A percentile compares a stretch with the other conserved stretches of the same genome.
phyloP scores from a whole-genome alignment of 2,888 invertebrate genomes.

The Elmis aenea region DNA sequence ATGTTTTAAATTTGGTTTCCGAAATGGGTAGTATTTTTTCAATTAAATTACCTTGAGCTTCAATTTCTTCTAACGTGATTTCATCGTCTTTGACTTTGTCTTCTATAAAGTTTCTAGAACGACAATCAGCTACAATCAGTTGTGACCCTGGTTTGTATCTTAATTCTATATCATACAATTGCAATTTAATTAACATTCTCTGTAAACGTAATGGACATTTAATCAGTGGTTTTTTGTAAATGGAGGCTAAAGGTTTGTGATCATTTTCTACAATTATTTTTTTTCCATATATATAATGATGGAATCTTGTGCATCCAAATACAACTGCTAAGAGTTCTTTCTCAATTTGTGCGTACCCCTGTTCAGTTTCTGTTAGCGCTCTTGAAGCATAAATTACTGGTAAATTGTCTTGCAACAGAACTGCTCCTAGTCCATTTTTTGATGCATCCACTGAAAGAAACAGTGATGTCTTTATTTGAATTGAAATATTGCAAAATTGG shows the following conservation, averaged over 20 bases:
- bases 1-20: no score
- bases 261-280: conserved; percentile 21
- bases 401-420: conserved; percentile 33
- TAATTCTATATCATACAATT: conserved; percentile 12
- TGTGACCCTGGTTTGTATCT: conserved; percentile 16
- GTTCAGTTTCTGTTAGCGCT: conserved; percentile 28
- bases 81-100: no score
- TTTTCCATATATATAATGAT: conserved; percentile 34
- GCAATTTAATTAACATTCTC: conserved; percentile 6
- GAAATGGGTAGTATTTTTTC: no score
- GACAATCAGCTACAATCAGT: conserved; percentile 14
- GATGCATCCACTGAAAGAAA: conserved; percentile 16
- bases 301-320: conserved; percentile 34
- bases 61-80: no score
- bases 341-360: conserved; percentile 34
- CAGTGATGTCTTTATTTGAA: conserved; percentile 3
- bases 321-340: conserved; percentile 36
- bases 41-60: no score
- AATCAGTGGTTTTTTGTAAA: conserved; percentile 16
- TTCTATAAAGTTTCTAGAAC: no score
- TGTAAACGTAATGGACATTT: conserved; percentile 13
- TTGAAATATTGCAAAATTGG: conserved; percentile 14
- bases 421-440: conserved; percentile 29
- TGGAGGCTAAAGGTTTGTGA: conserved; percentile 16
- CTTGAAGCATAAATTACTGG: conserved; percentile 37